Evolutionary conservation across 1,140 invertebrate species (phyloP), one percentile per base, ranked within the genome.

Genomic region (Bombus consobrinus): DNA sequence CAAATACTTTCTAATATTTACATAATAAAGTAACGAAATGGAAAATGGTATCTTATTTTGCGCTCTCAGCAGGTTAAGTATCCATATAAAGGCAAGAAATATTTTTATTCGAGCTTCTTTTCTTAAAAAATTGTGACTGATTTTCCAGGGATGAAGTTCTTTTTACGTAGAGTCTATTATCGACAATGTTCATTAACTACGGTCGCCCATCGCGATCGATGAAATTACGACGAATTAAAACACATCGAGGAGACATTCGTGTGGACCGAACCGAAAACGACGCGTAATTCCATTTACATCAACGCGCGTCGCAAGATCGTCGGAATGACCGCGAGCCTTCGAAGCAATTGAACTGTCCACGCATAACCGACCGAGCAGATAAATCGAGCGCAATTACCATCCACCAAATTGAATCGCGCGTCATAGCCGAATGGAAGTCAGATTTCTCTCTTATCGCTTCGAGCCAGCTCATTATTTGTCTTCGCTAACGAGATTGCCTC

Each of bases 331-430:
- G 41, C 15, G 75, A 25, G 22, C 1, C 18, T 34, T 6, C 64
- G 28, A 22, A 39, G 39, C 68, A 80, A 85, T 85, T 74, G 76
- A 73, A 85, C 68, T 59, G 83, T 79, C 83, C 66, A 85, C 69
- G 83, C 78, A 39, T 25, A 47, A 41, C 76, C 83, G 25, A 64
- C 69, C 43, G 69, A 59, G 64, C 75, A 43, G 69, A 85, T 81
- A 73, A 73, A 85, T 81, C 83, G 77, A 64, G 83, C 34, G 69
- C 77, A 81, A 85, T 85, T 73, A 85, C 69, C 83, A 57, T 81
- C 59, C 41, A 53, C 39, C 83, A 74, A 81, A 81, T 85, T 81
- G 78, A 81, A 74, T 85, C 59, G 68, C 39, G 57, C 69, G 37
- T 81, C 77, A 68, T 22, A 28, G 18, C 37, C 34, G 9, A 47